Evolutionary conservation across 1,140 invertebrate species (phyloP), one percentile per base, ranked within the genome.

Genomic region (Steinernema khuongi): DNA sequence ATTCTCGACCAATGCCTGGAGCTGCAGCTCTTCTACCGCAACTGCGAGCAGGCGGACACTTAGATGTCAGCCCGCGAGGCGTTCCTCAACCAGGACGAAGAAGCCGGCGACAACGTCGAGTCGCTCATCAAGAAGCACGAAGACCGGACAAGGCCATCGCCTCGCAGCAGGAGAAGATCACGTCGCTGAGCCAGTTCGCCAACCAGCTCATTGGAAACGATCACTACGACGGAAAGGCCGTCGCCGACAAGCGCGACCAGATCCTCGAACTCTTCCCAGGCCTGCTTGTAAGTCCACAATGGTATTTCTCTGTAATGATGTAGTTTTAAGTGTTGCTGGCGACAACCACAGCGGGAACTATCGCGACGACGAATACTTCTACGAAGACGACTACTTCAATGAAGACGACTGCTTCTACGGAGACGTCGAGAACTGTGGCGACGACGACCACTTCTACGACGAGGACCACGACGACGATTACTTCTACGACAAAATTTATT

Each of bases 111-210:
- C 85, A 96, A 96, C 86, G 94, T 97, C 29, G 95, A 97, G 86
- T 93, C 94, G 22, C 87, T 99, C 17, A 99, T 99, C 81, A 99
- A 99, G 88, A 99, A 99, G 86, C 96, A 99, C 87, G 97, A 99
- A 88, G 96, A 99, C 88, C 99, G 85, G 95, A 99, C 85, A 96
- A 98, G 87, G 96, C 96, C n/a, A 98, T 99, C 82, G 95, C 94
- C 85, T 93, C 93, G 19, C 85, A 92, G 89, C 94, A 99, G 87
- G 95, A 99, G 85, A 99, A 99, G 88, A 99, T 99, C 77, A 93
- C 92, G 1, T 91, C 93, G 60, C 87, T 99, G 68, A 92, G 96
- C 85, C 91, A 91, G 14, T 89, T 98, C 75, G 95, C 96, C 28
- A 94, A 97, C 86, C 94, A 97, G 83, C 88, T 99, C 79, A 93